These are phyloP conservation scores for Corydoras sp. DNA, from an alignment of 2,113 vertebrate species.

Conservation along the genomic window DNA sequence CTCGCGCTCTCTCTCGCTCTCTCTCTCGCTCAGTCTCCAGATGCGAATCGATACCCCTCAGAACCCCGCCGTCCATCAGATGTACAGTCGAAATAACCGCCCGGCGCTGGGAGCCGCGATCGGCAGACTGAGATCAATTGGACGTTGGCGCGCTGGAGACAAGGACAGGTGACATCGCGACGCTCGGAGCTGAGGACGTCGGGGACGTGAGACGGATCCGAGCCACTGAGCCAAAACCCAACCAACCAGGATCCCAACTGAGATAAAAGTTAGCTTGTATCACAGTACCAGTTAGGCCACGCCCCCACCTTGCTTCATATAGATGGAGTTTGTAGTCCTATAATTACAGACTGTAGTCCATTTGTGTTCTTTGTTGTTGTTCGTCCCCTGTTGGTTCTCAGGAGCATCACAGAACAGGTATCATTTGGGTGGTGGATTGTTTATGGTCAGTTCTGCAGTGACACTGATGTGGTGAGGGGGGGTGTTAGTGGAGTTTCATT, in stretches of 20 bases:
- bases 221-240: not conserved
- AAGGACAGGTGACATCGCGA: slow-evolving; percentile 58
- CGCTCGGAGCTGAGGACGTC: slow-evolving; percentile 42
- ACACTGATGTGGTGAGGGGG: too few species aligned
- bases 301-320: too few species aligned
- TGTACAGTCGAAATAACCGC: slow-evolving; percentile 35
- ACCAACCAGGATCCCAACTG: too few species aligned
- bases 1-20: not conserved
- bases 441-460: too few species aligned
- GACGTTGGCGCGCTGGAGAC: slow-evolving; percentile 52
- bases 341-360: too few species aligned
- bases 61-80: slow-evolving; percentile 39
- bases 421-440: too few species aligned
- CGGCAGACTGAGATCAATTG: slow-evolving; percentile 29
- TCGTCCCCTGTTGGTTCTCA: too few species aligned
- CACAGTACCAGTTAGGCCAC: too few species aligned
- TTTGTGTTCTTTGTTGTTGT: too few species aligned
- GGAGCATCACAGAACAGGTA: too few species aligned
- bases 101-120: slow-evolving; percentile 26
- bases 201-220: not conserved
- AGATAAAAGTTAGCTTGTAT: not conserved
- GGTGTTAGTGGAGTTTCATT: too few species aligned
- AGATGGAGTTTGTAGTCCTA: too few species aligned
- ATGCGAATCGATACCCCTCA: slow-evolving; percentile 40
- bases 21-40: slow-evolving; percentile 25